A percentile compares a stretch with the other conserved stretches of the same genome.
These are phyloP conservation scores for Dipodomys merriami DNA, from an alignment of 2,113 vertebrate species.

Conservation along the genomic window DNA sequence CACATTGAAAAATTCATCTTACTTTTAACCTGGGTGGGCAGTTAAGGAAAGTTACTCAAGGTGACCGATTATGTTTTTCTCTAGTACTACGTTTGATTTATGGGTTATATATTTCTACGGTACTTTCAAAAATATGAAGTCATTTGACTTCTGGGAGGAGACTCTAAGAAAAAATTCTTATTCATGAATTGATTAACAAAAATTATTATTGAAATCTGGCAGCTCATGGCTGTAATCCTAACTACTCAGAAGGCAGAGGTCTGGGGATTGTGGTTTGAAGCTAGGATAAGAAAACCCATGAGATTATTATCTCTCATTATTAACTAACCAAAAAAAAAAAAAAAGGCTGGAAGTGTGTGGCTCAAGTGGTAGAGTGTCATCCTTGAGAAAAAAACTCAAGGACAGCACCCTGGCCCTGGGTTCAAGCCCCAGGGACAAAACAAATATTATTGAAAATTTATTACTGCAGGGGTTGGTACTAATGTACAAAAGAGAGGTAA, in stretches of 20 bases:
- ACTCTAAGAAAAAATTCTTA: not conserved
- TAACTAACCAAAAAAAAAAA: no score
- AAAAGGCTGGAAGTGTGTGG: no score
- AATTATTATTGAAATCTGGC: not conserved
- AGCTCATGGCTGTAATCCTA: no score
- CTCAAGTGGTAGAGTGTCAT: no score
- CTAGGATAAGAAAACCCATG: no score
- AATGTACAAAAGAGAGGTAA: not conserved
- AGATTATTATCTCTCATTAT: no score
- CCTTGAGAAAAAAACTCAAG: no score
- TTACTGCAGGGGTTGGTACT: not conserved
- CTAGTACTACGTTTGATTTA: constrained; percentile 40
- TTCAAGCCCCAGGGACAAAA: no score
- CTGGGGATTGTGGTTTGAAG: no score
- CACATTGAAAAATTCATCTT: not conserved
- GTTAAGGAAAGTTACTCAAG: constrained; percentile 38
- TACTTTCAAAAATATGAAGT: constrained; percentile 14
- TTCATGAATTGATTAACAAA: not conserved
- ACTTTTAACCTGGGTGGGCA: not conserved
- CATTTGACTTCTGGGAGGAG: not conserved
- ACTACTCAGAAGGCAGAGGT: no score
- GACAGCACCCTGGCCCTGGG: no score
- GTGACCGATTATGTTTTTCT: constrained; percentile 2
- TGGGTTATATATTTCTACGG: not conserved
- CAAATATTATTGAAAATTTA: no score